Base-by-base conservation (phyloP, 1,140 invertebrate genomes). In the Megalopta genalis region DNA sequence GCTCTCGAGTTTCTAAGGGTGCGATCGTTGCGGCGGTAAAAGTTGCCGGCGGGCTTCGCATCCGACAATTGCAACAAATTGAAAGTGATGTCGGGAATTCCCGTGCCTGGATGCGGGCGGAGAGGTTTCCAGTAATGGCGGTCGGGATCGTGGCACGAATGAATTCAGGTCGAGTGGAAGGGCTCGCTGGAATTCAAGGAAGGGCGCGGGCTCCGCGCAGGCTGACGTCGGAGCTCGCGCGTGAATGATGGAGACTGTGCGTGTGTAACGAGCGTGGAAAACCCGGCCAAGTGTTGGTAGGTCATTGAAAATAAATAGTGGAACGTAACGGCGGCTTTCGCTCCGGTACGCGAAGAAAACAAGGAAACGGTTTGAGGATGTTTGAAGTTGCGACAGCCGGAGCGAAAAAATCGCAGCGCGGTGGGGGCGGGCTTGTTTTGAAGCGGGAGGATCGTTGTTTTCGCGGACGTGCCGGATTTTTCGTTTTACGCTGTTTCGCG, bases 61-160 rank as follows among this genome's bases (percentile, higher is more conserved):
- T 60, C 49, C 42, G 27, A 70, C 75, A 70, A 77, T 70, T 52
- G 75, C 75, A 69, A 77, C 75, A 70, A 77, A 77, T 77, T 77
- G 75, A 77, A 77, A 62, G 66, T 70, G 75, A 77, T 62, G 65
- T 37, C 39, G 54, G 49, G 37, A 70, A 70, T 70, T 62, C 42
- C 14, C 32, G 39, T 57, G 49, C 49, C 73, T 9, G 18, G 27
- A 10, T 37, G 42, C 49, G 27, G 42, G 42, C 42, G 14, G 14
- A 46, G 32, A 57, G 63, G 57, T 67, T 57, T 37, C 23, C 9
- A 12, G 27, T 66, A 75, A 75, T 75, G 49, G 46, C 18, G 23
- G 23, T 16, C 9, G 16, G 23, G 23, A 67, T 67, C 42, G 65
- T 27, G 49, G 49, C 65, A n/a, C 37, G 23, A 59, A 49, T 23